phyloP scores from a whole-genome alignment of 2,113 vertebrate genomes.

The Mixornis gularis region DNA sequence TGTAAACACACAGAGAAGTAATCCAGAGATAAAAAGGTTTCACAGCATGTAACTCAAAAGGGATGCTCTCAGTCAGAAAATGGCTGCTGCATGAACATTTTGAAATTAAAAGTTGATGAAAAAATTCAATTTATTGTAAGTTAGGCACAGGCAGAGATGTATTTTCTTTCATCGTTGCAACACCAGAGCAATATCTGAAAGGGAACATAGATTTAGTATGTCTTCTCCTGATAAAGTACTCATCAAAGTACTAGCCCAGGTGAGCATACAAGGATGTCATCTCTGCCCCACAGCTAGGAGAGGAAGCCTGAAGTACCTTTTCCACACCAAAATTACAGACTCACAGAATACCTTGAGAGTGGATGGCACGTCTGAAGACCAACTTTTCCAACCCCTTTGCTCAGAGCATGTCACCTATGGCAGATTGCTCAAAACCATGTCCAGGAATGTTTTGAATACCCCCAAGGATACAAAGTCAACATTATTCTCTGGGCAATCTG shows the following conservation, averaged over 20 bases:
- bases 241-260: background rate
- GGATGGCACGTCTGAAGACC: background rate
- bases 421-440: background rate
- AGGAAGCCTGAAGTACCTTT: background rate
- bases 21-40: background rate
- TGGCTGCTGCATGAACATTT: background rate
- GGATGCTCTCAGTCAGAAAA: background rate
- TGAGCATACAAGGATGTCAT: background rate
- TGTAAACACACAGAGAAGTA: background rate
- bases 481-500: background rate
- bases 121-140: background rate
- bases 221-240: background rate
- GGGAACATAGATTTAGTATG: background rate
- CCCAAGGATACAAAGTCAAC: background rate
- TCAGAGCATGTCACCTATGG: background rate
- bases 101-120: background rate
- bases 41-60: background rate
- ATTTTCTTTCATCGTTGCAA: background rate
- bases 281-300: background rate
- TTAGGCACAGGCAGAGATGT: background rate
- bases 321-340: background rate
- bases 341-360: background rate
- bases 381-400: background rate
- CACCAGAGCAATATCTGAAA: background rate
- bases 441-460: background rate